phyloP scores from a whole-genome alignment of 2,888 invertebrate genomes.

The Andrena fulva region DNA sequence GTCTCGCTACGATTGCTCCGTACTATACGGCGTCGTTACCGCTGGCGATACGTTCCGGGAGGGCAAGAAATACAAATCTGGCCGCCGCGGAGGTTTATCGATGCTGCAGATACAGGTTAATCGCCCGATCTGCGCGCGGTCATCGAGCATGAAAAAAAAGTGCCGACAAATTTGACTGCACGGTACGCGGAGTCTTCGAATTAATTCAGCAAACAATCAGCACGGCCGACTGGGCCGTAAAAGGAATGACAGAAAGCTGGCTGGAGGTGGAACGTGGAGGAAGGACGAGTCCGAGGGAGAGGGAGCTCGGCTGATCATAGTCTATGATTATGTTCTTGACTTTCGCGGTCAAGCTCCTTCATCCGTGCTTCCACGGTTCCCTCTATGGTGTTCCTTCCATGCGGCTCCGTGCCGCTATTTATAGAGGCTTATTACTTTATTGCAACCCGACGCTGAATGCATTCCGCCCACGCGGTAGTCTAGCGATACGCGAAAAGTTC shows the following conservation, averaged over 20 bases:
- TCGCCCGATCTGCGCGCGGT: not conserved
- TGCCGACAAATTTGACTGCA: conserved; percentile 7
- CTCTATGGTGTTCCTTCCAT: conserved; percentile 67
- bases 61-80: not conserved
- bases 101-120: not conserved
- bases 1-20: conserved; percentile 7
- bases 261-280: conserved; percentile 32
- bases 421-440: conserved; percentile 82
- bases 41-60: not conserved
- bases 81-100: too few relatives aligned
- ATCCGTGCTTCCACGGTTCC: conserved; percentile 72
- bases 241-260: conserved; percentile 48
- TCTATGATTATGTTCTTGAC: conserved; percentile 82
- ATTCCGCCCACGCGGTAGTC: conserved; percentile 74
- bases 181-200: conserved; percentile 14
- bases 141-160: not conserved
- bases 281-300: conserved; percentile 36
- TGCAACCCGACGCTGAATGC: conserved; percentile 76
- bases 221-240: conserved; percentile 24
- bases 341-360: conserved; percentile 80
- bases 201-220: conserved; percentile 55
- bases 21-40: not conserved
- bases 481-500: conserved; percentile 33
- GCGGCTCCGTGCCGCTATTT: conserved; percentile 76
- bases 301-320: conserved; percentile 67